Evolutionary conservation across 2,797 vertebrate genomes (phyloP), one percentile per base, ranked within the genome.

Genomic region (Helicolenus hilgendorfi): DNA sequence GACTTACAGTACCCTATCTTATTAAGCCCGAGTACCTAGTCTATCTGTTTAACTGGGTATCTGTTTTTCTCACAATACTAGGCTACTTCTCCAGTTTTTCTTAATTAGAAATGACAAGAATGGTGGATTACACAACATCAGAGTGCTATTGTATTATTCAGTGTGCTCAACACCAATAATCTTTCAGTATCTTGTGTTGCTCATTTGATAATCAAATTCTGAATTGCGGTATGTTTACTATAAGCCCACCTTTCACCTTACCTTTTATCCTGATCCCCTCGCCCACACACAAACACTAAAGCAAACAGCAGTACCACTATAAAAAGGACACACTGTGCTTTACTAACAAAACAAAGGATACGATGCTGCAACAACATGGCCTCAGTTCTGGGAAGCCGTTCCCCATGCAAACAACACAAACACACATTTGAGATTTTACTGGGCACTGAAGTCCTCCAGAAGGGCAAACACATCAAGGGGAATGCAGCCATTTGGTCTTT

Each of bases 401-500:
- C 29, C 78, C n/a, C 76, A 45, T 27, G 65, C 76, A 65, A 24
- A 38, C 36, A 45, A 45, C 41, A 68, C 9, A 77, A 22, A 62
- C 5, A 72, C 9, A 49, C 78, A 88, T 8, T 82, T 3, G 15
- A 60, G 5, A 80, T 68, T 27, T 73, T 38, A 81, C 49, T 10
- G 18, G 35, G 41, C 49, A 70, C 15, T 35, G 9, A 53, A 14
- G 20, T 26, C 55, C 55, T 77, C 15, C 29, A 68, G 4, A 67
- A 63, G 36, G 27, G 18, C 56, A 77, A 79, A 83, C 31, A 7
- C 31, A 38, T 78, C 49, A 72, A 49, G 27, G 71, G 41, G 68
- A 88, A 80, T 69, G 65, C 58, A 53, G 67, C 59, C 15, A 60
- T 60, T 83, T 35, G 65, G 75, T 76, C 27, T 22, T n/a, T 55